Conservation (phyloP, 2,888 invertebrate genomes). For the Prenolepis imparis region DNA sequence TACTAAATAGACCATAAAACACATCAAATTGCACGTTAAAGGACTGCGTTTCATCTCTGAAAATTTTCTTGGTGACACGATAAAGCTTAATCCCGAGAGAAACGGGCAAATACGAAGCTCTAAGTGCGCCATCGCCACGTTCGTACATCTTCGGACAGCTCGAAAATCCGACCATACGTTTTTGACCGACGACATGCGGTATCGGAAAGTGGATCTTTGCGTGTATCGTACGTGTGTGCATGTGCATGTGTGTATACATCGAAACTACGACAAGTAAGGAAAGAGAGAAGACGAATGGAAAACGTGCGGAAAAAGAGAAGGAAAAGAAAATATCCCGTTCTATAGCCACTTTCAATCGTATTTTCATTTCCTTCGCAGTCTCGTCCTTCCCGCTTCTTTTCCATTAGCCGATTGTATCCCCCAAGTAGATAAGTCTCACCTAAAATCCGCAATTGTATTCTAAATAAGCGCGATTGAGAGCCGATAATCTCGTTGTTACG, state of each 20-base stretch:
- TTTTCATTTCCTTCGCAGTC: slow-evolving; percentile 67
- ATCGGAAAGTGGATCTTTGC: slow-evolving; percentile 58
- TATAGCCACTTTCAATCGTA: slow-evolving; percentile 73
- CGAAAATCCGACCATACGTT: slow-evolving; percentile 75
- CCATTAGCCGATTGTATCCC: slow-evolving; percentile 83
- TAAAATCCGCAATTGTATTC: slow-evolving; percentile 74
- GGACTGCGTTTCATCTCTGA: slow-evolving; percentile 47
- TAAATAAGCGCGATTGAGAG: slow-evolving; percentile 69
- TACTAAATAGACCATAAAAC: slow-evolving; percentile 1
- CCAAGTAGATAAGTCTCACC: slow-evolving; percentile 76
- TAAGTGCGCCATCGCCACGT: slow-evolving; percentile 64
- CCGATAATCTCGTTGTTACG: slow-evolving; percentile 54
- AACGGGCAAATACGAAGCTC: slow-evolving; percentile 28
- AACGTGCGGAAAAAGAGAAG: slow-evolving; percentile 63
- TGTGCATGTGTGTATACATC: neutral
- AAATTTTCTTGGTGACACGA: slow-evolving; percentile 28
- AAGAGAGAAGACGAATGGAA: slow-evolving; percentile 25
- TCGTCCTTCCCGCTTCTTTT: slow-evolving; percentile 63
- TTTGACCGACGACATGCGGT: slow-evolving; percentile 62
- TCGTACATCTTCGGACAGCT: slow-evolving; percentile 66
- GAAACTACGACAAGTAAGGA: slow-evolving; percentile 22
- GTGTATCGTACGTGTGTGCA: neutral
- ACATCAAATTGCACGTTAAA: neutral
- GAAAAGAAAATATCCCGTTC: slow-evolving; percentile 72
- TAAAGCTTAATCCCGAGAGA: slow-evolving; percentile 63